Conservation (phyloP, 2,113 vertebrate species). For the Lasiurus cinereus region DNA sequence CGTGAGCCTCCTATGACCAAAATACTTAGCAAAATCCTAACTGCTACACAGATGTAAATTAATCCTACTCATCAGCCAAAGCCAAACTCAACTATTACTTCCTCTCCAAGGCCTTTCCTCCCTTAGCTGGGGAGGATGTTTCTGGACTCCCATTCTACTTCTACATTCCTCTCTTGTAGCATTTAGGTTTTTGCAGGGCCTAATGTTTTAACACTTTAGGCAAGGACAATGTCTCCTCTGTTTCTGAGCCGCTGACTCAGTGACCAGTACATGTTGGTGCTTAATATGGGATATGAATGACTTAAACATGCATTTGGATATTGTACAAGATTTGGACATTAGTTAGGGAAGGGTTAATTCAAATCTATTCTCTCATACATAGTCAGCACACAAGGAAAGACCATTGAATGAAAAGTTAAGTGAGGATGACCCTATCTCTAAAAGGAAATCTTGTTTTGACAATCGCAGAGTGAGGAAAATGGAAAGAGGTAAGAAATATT, state of each 20-base stretch:
- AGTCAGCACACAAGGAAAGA: conserved; percentile 35
- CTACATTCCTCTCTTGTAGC: neutral
- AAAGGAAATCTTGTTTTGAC: conserved; percentile 63
- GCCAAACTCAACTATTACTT: conserved; percentile 2
- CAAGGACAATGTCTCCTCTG: conserved; percentile 13
- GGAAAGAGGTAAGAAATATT: conserved; percentile 31
- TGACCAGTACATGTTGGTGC: neutral
- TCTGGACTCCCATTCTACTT: neutral
- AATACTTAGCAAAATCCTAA: conserved; percentile 57
- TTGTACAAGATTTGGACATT: conserved; percentile 54
- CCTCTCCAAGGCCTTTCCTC: conserved; percentile 24
- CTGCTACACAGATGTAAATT: conserved; percentile 52
- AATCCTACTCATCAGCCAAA: conserved; percentile 25
- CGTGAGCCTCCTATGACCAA: neutral
- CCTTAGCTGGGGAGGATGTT: neutral
- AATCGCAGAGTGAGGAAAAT: neutral
- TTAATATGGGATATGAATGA: neutral
- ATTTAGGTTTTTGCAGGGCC: conserved; percentile 14
- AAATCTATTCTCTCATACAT: conserved; percentile 25
- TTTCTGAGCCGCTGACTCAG: conserved; percentile 21
- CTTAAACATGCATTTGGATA: conserved; percentile 17
- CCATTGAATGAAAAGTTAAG: conserved; percentile 40
- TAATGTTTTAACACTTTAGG: conserved; percentile 39
- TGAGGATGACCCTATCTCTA: neutral
- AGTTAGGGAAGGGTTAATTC: conserved; percentile 49